phyloP scores from a whole-genome alignment of 2,888 invertebrate species.

The Xestia c-nigrum region DNA sequence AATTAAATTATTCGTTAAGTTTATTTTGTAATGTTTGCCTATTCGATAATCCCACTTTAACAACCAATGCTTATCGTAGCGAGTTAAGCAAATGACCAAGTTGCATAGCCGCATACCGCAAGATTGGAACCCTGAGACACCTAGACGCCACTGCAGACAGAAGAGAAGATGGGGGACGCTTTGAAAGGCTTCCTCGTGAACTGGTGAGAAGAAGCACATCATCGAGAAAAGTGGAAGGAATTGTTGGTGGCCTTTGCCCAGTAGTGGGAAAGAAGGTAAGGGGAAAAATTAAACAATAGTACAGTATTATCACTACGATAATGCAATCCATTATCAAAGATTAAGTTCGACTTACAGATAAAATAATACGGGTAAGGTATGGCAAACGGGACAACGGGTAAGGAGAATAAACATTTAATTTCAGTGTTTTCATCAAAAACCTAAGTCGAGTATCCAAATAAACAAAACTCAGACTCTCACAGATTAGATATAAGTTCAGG shows the following conservation, averaged over 20 bases:
- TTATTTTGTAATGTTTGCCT: background rate
- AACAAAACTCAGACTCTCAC: background rate
- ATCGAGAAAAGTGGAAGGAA: background rate
- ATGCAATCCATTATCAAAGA: background rate
- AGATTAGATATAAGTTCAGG: constrained; percentile 40
- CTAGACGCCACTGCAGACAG: background rate
- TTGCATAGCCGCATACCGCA: background rate
- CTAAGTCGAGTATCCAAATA: too few species aligned
- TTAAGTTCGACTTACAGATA: background rate
- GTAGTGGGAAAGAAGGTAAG: background rate
- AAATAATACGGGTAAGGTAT: background rate
- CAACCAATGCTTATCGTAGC: background rate
- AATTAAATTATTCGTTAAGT: background rate
- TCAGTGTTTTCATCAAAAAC: background rate
- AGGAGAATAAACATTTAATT: background rate
- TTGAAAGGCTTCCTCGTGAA: background rate
- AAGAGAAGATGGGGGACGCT: background rate
- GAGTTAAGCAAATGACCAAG: background rate
- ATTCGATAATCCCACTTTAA: background rate
- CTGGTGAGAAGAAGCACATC: background rate
- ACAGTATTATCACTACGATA: background rate
- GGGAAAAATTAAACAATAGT: background rate
- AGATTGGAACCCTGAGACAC: background rate
- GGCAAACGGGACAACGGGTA: too few species aligned
- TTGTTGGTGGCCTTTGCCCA: background rate